Base-by-base conservation (phyloP, 37 sponge, comb jelly and placozoan species). In the Amphimedon queenslandica region DNA sequence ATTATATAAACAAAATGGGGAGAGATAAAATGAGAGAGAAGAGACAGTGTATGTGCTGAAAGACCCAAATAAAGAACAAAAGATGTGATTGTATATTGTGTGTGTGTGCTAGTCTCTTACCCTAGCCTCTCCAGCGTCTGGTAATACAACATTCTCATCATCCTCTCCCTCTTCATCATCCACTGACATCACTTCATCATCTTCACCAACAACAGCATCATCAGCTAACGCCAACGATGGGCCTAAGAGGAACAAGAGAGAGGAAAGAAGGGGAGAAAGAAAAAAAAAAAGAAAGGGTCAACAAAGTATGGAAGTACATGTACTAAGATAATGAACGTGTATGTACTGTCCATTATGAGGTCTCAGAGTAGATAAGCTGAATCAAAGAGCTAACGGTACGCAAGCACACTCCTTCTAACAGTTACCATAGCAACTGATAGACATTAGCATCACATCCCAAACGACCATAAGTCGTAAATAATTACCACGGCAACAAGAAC, bases 171-270 rank as follows among this genome's bases (percentile, higher is more conserved):
- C 74, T 34, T 73, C 56, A 35, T 28, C 57, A 31, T 11, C 56
- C 29, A 42, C 28, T n/a, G n/a, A n/a, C n/a, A n/a, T n/a, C n/a
- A n/a, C n/a, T n/a, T n/a, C n/a, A 1, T 38, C 47, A 51, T 70
- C 55, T 31, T 41, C 71, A 47, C 33, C 71, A 25, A 27, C 47
- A 70, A 42, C 36, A n/a, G 31, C 33, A 63, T 28, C 63, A 13
- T 71, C 71, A 32, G 71, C 80, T 31, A 36, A 18, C 37, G 41
- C 70, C 2, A 79, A 1, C 35, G 27, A 13, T 4, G 78, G 69
- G 34, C 69, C 69, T 67, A 33, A 3, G 2, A n/a, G 42, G 24
- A 11, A 27, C 28, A 16, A 76, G 16, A 5, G 56, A 24, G 11
- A 61, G 11, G 31, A 66, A 35, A 35, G 31, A 32, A n/a, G n/a